phyloP scores from a whole-genome alignment of 2,888 invertebrate genomes.

The Pyrgus malvae region DNA sequence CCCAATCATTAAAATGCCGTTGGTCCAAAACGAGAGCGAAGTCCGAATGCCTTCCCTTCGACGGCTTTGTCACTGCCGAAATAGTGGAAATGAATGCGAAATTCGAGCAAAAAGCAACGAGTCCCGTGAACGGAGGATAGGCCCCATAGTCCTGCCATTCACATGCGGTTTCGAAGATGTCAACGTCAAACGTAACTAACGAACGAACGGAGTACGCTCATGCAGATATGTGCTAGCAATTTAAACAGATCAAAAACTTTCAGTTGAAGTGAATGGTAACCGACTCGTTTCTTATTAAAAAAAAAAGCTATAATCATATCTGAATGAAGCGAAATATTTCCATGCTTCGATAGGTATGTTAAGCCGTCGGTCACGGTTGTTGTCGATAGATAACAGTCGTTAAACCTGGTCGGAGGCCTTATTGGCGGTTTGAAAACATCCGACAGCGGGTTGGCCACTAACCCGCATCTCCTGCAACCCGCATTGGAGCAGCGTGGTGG shows the following conservation, averaged over 20 bases:
- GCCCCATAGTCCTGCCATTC: slow-evolving; percentile 22
- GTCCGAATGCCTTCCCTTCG: slow-evolving; percentile 22
- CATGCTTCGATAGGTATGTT: too few species aligned
- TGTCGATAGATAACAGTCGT: too few species aligned
- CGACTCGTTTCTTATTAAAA: neutral
- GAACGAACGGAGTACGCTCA: slow-evolving; percentile 7
- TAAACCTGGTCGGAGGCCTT: too few species aligned
- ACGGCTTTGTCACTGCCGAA: slow-evolving; percentile 25
- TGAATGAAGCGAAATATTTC: too few species aligned
- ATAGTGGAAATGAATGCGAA: slow-evolving; percentile 25
- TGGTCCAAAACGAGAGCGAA: slow-evolving; percentile 24
- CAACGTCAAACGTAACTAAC: slow-evolving; percentile 20
- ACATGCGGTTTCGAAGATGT: slow-evolving; percentile 7
- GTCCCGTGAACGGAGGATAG: slow-evolving; percentile 12
- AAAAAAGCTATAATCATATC: too few species aligned
- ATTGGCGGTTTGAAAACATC: too few species aligned
- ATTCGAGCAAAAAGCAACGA: slow-evolving; percentile 20
- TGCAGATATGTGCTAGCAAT: neutral
- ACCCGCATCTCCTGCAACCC: too few species aligned
- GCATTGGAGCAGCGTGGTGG: too few species aligned
- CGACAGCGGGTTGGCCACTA: too few species aligned
- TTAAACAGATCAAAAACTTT: neutral
- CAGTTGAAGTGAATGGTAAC: neutral
- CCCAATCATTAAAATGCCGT: slow-evolving; percentile 22
- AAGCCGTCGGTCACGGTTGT: too few species aligned